These are phyloP conservation scores for Baryphthengus martii DNA, from an alignment of 2,113 vertebrate genomes.

Conservation along the genomic window DNA sequence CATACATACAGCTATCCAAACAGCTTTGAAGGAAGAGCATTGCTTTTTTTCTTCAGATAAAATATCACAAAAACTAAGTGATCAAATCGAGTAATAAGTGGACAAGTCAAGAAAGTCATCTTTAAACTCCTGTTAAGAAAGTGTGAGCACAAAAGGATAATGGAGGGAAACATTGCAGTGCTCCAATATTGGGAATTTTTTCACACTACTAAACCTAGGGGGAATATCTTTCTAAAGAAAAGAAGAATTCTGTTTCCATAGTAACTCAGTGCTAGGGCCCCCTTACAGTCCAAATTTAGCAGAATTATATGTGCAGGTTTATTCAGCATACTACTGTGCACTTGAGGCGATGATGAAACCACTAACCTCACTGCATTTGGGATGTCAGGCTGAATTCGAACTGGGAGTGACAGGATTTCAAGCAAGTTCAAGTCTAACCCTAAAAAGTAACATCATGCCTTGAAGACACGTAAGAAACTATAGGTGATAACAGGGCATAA, in stretches of 20 bases:
- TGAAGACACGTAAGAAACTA: neutral
- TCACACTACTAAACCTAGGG: constrained; percentile 54
- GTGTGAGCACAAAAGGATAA: neutral
- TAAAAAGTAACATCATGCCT: neutral
- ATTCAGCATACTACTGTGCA: constrained; percentile 56
- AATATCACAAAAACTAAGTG: neutral
- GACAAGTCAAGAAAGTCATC: neutral
- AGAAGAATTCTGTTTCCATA: constrained; percentile 75
- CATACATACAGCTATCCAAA: neutral
- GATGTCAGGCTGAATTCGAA: constrained; percentile 33
- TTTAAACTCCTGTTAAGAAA: constrained; percentile 3
- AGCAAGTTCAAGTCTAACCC: neutral
- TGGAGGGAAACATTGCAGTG: neutral
- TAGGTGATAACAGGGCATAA: neutral
- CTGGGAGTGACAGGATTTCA: neutral
- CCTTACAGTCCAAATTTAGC: constrained; percentile 74
- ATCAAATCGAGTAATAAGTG: neutral
- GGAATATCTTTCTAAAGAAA: constrained; percentile 70
- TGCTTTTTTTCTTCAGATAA: neutral
- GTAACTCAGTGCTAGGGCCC: constrained; percentile 68
- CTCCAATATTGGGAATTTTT: constrained; percentile 4
- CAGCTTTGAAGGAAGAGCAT: neutral
- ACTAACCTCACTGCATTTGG: constrained; percentile 37
- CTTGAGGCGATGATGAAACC: constrained; percentile 45
- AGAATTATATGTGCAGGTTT: constrained; percentile 63